Evolutionary conservation across 2,888 invertebrate genomes (phyloP).

Genomic region (Cryptocheilus praepositus): DNA sequence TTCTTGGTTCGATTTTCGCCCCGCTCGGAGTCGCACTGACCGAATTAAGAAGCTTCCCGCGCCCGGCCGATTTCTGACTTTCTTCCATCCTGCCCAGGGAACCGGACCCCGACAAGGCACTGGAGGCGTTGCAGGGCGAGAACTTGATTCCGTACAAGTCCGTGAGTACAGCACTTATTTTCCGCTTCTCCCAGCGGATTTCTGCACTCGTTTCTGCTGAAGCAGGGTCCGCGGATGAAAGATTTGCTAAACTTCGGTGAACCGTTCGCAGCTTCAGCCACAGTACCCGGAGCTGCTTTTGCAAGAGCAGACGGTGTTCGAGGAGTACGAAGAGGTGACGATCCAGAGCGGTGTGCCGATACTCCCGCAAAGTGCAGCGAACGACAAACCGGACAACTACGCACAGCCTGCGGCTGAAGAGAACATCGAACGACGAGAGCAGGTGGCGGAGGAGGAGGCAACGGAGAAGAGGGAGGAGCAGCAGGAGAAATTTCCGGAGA

Average conservation of each 20-base stretch:
- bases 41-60: no score
- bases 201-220: no score
- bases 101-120: conserved; percentile 62
- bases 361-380: no score
- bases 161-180: conserved; percentile 56
- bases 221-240: no score
- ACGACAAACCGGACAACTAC: not conserved
- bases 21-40: not conserved
- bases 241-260: not conserved
- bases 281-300: conserved; percentile 58
- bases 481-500: conserved; percentile 55
- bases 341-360: conserved; percentile 9
- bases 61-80: not conserved
- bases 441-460: conserved; percentile 13
- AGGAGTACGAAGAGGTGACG: conserved; percentile 37
- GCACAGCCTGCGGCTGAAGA: no score
- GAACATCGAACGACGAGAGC: no score
- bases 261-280: conserved; percentile 43
- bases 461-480: conserved; percentile 39
- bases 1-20: not conserved
- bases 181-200: no score
- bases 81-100: conserved; percentile 55
- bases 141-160: conserved; percentile 72
- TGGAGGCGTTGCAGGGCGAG: conserved; percentile 66
- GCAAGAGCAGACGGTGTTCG: conserved; percentile 44